A percentile compares a stretch with the other conserved stretches of the same genome.
phyloP scores from a whole-genome alignment of 2,888 invertebrate genomes.

The Agriopis marginaria region DNA sequence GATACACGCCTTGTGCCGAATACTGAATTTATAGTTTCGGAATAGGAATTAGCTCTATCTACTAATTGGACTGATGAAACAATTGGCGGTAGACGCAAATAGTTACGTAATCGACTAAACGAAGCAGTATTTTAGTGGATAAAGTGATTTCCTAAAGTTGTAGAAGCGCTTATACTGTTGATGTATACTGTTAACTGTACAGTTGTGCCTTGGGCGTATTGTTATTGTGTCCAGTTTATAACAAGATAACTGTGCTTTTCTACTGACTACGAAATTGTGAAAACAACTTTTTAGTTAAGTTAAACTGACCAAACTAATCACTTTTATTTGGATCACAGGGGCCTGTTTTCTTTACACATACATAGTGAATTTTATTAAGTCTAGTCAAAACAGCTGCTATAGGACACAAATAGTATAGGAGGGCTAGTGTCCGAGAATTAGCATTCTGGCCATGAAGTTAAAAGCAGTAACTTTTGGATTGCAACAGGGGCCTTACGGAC shows the following conservation, averaged over 20 bases:
- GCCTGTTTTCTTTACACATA: slow-evolving; percentile 4
- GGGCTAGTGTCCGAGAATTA: too few relatives aligned
- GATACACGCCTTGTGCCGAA: slow-evolving; percentile 28
- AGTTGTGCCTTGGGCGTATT: too few relatives aligned
- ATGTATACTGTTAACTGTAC: too few relatives aligned
- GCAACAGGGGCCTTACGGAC: too few relatives aligned
- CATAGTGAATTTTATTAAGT: neutral
- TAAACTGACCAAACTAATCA: neutral
- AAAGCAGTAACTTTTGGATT: too few relatives aligned
- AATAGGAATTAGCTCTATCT: slow-evolving; percentile 20
- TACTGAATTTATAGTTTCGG: slow-evolving; percentile 29
- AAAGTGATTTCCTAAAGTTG: neutral
- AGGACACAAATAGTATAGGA: neutral
- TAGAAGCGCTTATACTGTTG: too few relatives aligned
- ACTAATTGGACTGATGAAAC: slow-evolving; percentile 27
- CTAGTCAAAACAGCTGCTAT: too few relatives aligned
- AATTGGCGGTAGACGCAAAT: neutral
- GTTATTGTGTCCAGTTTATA: too few relatives aligned
- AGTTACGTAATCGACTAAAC: neutral
- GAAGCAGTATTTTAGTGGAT: neutral
- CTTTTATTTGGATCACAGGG: neutral
- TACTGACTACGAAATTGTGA: neutral
- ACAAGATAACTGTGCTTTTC: too few relatives aligned
- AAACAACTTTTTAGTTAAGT: neutral
- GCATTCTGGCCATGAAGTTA: too few relatives aligned